Base-by-base conservation (phyloP, 2,797 vertebrate species). In the Sciurus carolinensis region DNA sequence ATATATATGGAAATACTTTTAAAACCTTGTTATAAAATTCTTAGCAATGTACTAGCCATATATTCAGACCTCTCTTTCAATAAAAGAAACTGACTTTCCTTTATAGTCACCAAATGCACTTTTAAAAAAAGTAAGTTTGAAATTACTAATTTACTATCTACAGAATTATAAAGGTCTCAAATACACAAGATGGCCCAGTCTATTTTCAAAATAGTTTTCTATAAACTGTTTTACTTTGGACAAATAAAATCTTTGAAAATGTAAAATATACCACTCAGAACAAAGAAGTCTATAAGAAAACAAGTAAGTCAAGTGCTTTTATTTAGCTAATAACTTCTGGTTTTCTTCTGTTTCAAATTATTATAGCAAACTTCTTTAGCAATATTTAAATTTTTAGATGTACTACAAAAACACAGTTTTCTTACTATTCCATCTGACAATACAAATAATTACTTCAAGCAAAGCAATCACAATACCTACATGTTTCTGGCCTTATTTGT, bases 31-130 rank as follows among this genome's bases (percentile, higher is more conserved):
- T 96, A 30, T 52, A 89, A 94, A 95, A 88, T 91, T 89, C 59
- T 90, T 82, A 86, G 44, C 87, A 87, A 50, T 89, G 42, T 71
- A 39, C 54, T 52, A 83, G 12, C 50, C 72, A 18, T 59, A 39
- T 90, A 14, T 80, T 88, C 14, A 33, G 67, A 95, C 47, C 7
- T 42, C 28, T 95, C 17, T 66, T 90, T 86, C 89, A 92, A 59
- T 83, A 93, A 86, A 54, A 93, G 59, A 91, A 82, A 93, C 5
- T 81, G 64, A 62, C 44, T 96, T 52, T 79, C 28, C 15, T 96
- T 89, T 89, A 50, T 73, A 87, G 15, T 62, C 69, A 94, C 50
- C 77, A 94, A 91, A 86, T 7, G 77, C 76, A 64, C 20, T 88
- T 87, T 91, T 24, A 50, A 22, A 22, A 42, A 44, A 39, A 77